These are phyloP conservation scores for Daubentonia madagascariensis DNA, from an alignment of 2,113 vertebrate species.

Conservation along the genomic window DNA sequence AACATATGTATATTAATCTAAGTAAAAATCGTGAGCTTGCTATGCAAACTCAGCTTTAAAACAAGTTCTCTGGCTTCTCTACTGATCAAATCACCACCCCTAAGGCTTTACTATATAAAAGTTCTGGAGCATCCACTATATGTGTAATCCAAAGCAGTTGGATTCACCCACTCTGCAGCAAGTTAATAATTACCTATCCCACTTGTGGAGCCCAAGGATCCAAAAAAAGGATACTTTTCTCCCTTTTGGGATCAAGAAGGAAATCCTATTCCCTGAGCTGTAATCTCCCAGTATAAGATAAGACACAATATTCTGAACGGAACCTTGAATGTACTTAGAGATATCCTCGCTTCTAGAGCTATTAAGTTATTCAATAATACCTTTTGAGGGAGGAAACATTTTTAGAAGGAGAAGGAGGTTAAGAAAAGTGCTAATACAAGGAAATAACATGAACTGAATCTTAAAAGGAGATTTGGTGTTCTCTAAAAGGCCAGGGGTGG, in stretches of 20 bases:
- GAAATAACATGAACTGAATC: not conserved
- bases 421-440: not conserved
- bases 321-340: constrained; percentile 32
- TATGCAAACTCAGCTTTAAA: not conserved
- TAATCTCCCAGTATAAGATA: not conserved
- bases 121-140: not conserved
- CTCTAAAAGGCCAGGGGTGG: not conserved
- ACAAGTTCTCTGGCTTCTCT: not conserved
- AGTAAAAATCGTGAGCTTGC: not conserved
- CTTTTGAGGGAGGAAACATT: not conserved
- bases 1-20: not conserved
- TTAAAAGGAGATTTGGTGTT: constrained; percentile 39
- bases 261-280: not conserved
- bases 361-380: constrained; percentile 32
- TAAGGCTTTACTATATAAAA: not conserved
- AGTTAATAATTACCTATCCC: not conserved
- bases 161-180: not conserved
- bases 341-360: not conserved
- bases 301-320: not conserved
- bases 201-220: not conserved
- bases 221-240: not conserved
- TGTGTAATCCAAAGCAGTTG: not conserved
- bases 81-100: not conserved
- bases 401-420: constrained; percentile 39
- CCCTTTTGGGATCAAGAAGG: not conserved